Base-by-base conservation (phyloP, 2,888 invertebrate genomes). In the Aphelenchoides bicaudatus region DNA sequence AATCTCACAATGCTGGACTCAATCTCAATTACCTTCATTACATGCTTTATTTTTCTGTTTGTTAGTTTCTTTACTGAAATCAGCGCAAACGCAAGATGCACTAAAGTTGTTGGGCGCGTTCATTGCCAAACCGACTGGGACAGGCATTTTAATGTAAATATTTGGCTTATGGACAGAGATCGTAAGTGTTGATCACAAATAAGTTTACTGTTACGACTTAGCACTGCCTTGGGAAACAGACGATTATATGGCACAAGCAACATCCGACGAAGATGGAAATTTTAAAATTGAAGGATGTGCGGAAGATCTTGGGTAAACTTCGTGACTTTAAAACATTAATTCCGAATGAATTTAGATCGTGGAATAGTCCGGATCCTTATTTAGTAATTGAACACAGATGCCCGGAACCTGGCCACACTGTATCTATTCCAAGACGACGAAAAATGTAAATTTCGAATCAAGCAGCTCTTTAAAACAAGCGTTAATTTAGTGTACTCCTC, bases 281-380 rank as follows among this genome's bases (percentile, higher is more conserved):
- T 65, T 55, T 31, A 27, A 29, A 23, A 56, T 65, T 2, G 59
- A 62, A 56, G 65, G 65, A 21, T 65, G 65, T 31, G 65, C 64
- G 1, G 59, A 59, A 23, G 65, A 65, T 30, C 37, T 65, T 10
- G n/a, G n/a, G n/a, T n/a, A n/a, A n/a, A n/a, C n/a, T n/a, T n/a
- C n/a, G n/a, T n/a, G n/a, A n/a, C n/a, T n/a, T n/a, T n/a, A n/a
- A n/a, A n/a, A n/a, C n/a, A n/a, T n/a, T n/a, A n/a, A n/a, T n/a
- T n/a, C n/a, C n/a, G n/a, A n/a, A n/a, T n/a, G n/a, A n/a, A n/a
- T n/a, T n/a, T n/a, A 62, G 66, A 6, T 47, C 55, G 6, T 67
- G 66, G 66, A 67, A 67, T 39, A 68, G 68, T n/a, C 67, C 67
- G 8, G 67, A 67, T 56, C 67, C 67, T 1, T 69, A 58, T 28